A percentile compares a stretch with the other conserved stretches of the same genome.
These are phyloP conservation scores for Heliothis subflexa DNA, from an alignment of 1,140 invertebrate genomes.

Conservation along the genomic window DNA sequence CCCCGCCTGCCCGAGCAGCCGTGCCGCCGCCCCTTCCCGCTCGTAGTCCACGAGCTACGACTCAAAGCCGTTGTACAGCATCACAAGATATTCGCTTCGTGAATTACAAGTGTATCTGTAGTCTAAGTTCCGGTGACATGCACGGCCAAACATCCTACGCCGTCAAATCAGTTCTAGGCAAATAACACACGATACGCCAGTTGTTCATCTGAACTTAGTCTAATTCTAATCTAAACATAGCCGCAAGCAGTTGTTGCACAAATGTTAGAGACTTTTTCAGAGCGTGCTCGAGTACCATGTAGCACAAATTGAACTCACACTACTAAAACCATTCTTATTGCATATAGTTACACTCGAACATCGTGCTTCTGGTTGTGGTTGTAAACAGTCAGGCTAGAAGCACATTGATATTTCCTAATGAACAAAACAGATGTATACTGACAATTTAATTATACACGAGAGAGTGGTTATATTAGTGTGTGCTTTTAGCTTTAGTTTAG, in stretches of 20 bases:
- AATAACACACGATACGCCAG: not conserved
- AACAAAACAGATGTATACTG: no score
- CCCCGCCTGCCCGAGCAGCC: conserved; percentile 55
- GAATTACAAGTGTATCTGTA: not conserved
- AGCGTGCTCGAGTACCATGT: not conserved
- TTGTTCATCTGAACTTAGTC: not conserved
- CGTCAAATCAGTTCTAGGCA: not conserved
- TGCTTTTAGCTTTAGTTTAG: conserved; percentile 10
- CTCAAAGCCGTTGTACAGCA: conserved; percentile 58
- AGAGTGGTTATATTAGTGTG: not conserved
- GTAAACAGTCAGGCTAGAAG: not conserved
- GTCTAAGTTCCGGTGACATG: not conserved
- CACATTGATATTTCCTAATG: not conserved
- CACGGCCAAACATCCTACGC: no score
- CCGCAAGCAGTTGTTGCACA: not conserved
- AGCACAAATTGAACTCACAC: not conserved
- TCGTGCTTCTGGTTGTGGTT: not conserved
- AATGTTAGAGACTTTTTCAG: not conserved
- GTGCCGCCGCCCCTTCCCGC: conserved; percentile 75
- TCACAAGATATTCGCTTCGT: conserved; percentile 50
- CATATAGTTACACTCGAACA: not conserved
- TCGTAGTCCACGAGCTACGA: conserved; percentile 73
- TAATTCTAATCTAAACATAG: not conserved
- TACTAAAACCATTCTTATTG: not conserved
- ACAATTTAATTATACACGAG: no score